Conservation (phyloP, 2,113 vertebrate genomes). For the Corynorhinus townsendii region DNA sequence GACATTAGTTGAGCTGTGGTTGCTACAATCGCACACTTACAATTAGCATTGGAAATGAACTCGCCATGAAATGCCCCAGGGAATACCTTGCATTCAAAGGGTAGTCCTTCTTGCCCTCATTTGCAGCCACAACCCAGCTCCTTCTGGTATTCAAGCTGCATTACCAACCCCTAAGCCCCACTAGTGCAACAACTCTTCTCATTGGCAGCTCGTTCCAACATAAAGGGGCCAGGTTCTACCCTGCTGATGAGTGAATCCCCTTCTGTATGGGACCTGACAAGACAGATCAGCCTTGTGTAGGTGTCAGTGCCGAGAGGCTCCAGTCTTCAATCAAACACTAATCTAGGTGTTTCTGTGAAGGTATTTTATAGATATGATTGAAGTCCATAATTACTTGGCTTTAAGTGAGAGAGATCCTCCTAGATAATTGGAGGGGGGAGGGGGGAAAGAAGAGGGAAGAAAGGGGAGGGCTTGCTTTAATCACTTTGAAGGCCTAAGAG, state of each 20-base stretch:
- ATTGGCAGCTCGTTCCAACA: neutral
- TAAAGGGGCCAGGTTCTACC: neutral
- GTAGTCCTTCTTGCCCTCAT: neutral
- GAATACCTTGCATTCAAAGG: neutral
- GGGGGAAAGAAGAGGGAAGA: rapidly evolving
- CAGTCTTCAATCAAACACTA: neutral
- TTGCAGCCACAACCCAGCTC: neutral
- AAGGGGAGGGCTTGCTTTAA: neutral
- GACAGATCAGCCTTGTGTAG: neutral
- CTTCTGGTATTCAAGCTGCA: neutral
- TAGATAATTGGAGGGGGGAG: no score
- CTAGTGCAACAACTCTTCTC: neutral
- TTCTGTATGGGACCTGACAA: neutral
- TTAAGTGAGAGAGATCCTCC: no score
- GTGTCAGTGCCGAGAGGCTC: rapidly evolving
- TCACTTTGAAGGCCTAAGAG: neutral
- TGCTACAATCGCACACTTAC: neutral
- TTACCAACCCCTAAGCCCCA: neutral
- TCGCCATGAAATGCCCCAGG: neutral
- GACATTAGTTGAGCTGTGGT: neutral
- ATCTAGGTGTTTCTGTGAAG: no score
- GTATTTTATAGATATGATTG: no score
- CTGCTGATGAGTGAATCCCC: neutral
- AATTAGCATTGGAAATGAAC: neutral
- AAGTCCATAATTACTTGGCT: no score